Conservation (phyloP, 2,888 invertebrate species). For the Sisyra terminalis region DNA sequence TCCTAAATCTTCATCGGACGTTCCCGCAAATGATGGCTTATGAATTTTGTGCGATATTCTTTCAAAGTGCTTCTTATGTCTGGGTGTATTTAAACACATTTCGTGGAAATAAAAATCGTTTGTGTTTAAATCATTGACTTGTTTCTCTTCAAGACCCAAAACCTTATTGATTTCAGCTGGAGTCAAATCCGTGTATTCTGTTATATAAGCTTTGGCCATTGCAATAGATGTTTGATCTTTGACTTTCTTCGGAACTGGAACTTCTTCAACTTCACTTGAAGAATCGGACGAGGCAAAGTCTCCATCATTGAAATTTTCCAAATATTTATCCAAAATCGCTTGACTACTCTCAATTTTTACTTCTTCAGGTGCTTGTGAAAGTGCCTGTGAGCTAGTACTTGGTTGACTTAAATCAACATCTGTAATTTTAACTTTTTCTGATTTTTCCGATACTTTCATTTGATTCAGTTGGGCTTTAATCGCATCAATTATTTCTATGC, state of each 20-base stretch:
- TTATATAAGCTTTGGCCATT: slow-evolving; percentile 52
- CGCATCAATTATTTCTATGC: slow-evolving; percentile 9
- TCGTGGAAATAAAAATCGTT: slow-evolving; percentile 8
- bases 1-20: neutral
- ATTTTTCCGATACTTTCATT: slow-evolving; percentile 4
- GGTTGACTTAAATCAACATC: slow-evolving; percentile 13
- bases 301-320: slow-evolving; percentile 15
- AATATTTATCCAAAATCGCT: neutral
- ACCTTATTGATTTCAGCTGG: slow-evolving; percentile 48
- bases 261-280: slow-evolving; percentile 18
- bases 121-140: slow-evolving; percentile 4
- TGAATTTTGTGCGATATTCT: slow-evolving; percentile 4
- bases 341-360: slow-evolving; percentile 23
- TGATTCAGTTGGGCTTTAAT: slow-evolving; percentile 3
- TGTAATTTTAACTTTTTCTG: no score
- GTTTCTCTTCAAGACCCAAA: slow-evolving; percentile 18
- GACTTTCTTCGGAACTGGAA: slow-evolving; percentile 10
- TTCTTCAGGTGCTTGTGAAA: slow-evolving; percentile 30
- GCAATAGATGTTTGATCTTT: slow-evolving; percentile 27
- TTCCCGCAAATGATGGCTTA: neutral
- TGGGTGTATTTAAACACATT: slow-evolving; percentile 8
- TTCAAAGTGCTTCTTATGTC: slow-evolving; percentile 4
- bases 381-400: slow-evolving; percentile 41
- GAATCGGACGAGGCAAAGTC: slow-evolving; percentile 18
- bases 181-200: slow-evolving; percentile 60